Evolutionary conservation across 1,140 invertebrate species (phyloP).

Genomic region (Drosophila ambigua): DNA sequence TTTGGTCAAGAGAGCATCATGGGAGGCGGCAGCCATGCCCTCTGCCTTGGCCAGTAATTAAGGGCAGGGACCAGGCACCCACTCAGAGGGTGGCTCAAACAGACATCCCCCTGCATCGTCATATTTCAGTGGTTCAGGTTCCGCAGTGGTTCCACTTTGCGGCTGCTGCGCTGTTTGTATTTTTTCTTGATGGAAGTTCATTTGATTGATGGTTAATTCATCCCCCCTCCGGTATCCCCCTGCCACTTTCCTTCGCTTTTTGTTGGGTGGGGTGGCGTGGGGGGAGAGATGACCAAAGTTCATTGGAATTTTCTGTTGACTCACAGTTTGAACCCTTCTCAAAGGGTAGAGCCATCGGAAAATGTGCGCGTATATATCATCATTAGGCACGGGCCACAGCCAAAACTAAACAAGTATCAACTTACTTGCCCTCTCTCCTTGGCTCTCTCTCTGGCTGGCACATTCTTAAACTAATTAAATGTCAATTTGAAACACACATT

Average conservation of each 20-base stretch:
- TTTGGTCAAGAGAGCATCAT: constrained; percentile 9
- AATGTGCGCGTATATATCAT: constrained; percentile 68
- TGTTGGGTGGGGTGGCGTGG: no score
- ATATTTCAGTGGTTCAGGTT: constrained; percentile 6
- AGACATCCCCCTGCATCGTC: constrained; percentile 12
- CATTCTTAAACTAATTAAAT: constrained; percentile 67
- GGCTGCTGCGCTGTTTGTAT: no score
- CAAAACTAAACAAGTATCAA: constrained; percentile 45
- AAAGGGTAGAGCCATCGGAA: constrained; percentile 41
- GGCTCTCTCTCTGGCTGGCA: background rate
- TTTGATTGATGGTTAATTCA: constrained; percentile 42
- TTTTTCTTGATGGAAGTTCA: background rate
- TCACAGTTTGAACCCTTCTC: constrained; percentile 55
- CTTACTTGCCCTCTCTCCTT: constrained; percentile 36
- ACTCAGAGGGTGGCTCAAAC: constrained; percentile 40
- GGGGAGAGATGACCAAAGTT: constrained; percentile 1
- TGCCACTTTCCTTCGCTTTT: no score
- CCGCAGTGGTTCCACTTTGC: no score
- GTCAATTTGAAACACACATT: constrained; percentile 69
- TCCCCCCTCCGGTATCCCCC: background rate
- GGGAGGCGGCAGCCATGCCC: background rate
- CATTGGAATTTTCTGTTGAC: constrained; percentile 31
- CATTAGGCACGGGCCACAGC: constrained; percentile 52
- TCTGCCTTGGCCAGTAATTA: no score
- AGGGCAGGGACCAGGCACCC: background rate